Evolutionary conservation across 2,888 invertebrate species (phyloP), one percentile per base, ranked within the genome.

Genomic region (Morpho deidamia): DNA sequence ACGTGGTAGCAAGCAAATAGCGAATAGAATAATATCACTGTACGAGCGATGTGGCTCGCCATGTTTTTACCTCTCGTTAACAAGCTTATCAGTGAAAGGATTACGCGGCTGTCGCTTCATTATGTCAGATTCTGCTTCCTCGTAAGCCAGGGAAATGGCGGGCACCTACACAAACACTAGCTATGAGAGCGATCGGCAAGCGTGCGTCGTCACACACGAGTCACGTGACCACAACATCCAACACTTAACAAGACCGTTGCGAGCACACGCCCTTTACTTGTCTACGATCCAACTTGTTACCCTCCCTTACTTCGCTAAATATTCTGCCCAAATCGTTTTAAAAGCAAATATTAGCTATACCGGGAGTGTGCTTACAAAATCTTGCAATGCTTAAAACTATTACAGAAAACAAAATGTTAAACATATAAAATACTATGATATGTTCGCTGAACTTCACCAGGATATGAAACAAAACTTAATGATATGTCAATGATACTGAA

Each of bases 101-200:
- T 98, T 95, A 94, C 98, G 95, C 91, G 98, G 98, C 92, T 95
- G 95, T 91, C 98, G 95, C 95, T 97, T 97, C 98, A 98, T 98
- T 91, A 98, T 98, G 94, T 98, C 98, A 91, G 96, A 96, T 93
- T 98, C 98, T 90, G 97, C 96, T 92, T 96, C 95, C 93, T 98
- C 97, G 93, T 98, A 98, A 91, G 98, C 97, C 93, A 98, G 94
- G 91, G 97, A 97, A 92, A 98, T 98, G 92, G 97, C 97, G 90
- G 98, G 98, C 92, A 97, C 96, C 97, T 96, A 92, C 84, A 86
- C 88, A 90, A 83, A 90, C 79, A 89, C 87, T 87, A 91, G 87
- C 85, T 74, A 80, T 74, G 83, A 86, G 88, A 87, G 83, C 83
- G 76, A 65, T 62, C 66, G 65, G 68, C 65, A 59, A 58, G 56